Evolutionary conservation across 2,113 vertebrate genomes (phyloP).

Genomic region (Odobenus rosmarus): DNA sequence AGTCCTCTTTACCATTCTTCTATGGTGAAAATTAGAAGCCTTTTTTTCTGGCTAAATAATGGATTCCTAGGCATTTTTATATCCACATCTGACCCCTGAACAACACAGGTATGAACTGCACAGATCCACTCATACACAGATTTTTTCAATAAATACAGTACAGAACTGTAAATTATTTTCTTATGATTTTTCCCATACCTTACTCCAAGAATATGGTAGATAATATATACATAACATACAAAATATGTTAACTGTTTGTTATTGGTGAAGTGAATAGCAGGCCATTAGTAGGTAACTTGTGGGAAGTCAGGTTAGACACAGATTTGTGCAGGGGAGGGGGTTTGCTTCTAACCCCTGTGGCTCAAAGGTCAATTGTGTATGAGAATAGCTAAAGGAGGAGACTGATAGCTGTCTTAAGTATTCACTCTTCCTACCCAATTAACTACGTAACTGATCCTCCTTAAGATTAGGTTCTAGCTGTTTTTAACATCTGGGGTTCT

Average conservation of each 20-base stretch:
- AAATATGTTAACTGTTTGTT: neutral
- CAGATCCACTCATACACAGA: neutral
- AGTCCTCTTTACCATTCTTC: conserved; percentile 15
- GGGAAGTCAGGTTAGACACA: neutral
- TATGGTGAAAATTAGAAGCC: neutral
- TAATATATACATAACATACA: neutral
- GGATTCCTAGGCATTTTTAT: neutral
- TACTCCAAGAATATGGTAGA: neutral
- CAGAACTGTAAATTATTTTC: neutral
- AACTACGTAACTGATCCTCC: neutral
- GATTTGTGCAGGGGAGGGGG: neutral
- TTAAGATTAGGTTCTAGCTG: neutral
- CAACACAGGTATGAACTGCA: neutral
- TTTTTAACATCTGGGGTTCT: conserved; percentile 5
- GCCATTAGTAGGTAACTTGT: neutral
- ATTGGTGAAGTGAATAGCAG: neutral
- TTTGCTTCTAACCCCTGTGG: neutral
- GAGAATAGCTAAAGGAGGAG: neutral
- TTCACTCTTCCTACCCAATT: neutral
- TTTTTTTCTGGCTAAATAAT: neutral
- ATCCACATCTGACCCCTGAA: neutral
- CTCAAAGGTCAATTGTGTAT: neutral
- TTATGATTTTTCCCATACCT: neutral
- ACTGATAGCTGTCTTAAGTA: neutral
- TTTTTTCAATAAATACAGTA: neutral